Evolutionary conservation across 2,888 invertebrate genomes (phyloP).

Genomic region (Ptycholaimellus sp.): DNA sequence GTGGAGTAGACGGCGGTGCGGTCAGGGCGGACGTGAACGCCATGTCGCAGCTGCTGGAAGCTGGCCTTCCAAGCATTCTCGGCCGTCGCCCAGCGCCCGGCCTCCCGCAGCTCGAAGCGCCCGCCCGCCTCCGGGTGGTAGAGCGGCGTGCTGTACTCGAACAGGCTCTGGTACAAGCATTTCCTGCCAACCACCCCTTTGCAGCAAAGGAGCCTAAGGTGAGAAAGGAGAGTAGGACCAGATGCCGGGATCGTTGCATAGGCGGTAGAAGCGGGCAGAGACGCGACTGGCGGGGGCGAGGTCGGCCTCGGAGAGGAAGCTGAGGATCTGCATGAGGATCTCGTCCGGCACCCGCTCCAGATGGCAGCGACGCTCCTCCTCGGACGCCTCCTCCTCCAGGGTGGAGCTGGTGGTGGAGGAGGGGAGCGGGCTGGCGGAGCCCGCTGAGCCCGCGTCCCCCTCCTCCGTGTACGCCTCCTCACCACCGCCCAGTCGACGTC

Average conservation of each 20-base stretch:
- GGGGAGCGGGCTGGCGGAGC: no score
- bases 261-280: conserved; percentile 74
- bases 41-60: conserved; percentile 49
- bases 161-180: conserved; percentile 74
- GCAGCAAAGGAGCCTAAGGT: no score
- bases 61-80: conserved; percentile 96
- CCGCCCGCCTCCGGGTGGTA: conserved; percentile 59
- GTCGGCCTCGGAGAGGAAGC: conserved; percentile 78
- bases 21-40: conserved; percentile 20
- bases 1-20: conserved; percentile 10
- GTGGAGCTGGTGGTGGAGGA: no score
- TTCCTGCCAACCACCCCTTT: conserved; percentile 65
- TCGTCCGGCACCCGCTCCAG: no score
- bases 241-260: conserved; percentile 61
- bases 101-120: conserved; percentile 70
- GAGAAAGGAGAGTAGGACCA: no score
- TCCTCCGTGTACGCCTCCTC: no score
- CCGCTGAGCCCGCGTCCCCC: no score
- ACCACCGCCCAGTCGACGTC: no score
- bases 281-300: conserved; percentile 75
- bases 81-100: conserved; percentile 31
- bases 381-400: no score
- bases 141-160: conserved; percentile 80
- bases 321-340: conserved; percentile 46
- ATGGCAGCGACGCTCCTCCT: no score